Evolutionary conservation across 2,113 vertebrate genomes (phyloP).

Genomic region (Larimichthys crocea): DNA sequence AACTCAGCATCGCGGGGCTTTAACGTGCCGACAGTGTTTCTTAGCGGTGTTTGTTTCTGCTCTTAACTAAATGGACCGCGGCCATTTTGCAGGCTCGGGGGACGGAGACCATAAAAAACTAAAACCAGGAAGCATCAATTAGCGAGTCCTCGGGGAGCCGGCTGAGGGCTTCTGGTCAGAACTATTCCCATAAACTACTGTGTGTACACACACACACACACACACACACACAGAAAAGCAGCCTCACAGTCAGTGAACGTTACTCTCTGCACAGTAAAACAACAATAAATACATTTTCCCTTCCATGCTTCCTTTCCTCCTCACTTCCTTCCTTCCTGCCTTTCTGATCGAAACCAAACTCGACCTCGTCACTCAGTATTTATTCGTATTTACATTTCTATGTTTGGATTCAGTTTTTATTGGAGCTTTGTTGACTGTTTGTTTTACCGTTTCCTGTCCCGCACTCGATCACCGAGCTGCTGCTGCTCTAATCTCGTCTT

Average conservation of each 20-base stretch:
- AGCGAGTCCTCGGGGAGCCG: constrained; percentile 53
- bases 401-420: neutral
- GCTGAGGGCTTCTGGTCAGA: constrained; percentile 55
- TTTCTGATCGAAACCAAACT: no score
- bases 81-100: constrained; percentile 31
- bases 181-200: constrained; percentile 58
- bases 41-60: constrained; percentile 20
- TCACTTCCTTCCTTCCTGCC: neutral
- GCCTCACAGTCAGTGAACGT: neutral
- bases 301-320: neutral
- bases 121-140: constrained; percentile 59
- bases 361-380: neutral
- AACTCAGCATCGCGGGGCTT: neutral
- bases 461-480: constrained; percentile 1
- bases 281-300: neutral
- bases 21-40: neutral
- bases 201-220: constrained; percentile 33
- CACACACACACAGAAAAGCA: constrained; percentile 8
- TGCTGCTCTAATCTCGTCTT: neutral
- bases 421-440: neutral
- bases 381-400: no score
- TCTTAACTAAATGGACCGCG: constrained; percentile 29
- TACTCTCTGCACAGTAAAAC: neutral
- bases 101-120: constrained; percentile 24
- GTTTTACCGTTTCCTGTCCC: neutral